Base-by-base conservation (phyloP, 2,888 invertebrate species). In the Lasioglossum zephyrum region DNA sequence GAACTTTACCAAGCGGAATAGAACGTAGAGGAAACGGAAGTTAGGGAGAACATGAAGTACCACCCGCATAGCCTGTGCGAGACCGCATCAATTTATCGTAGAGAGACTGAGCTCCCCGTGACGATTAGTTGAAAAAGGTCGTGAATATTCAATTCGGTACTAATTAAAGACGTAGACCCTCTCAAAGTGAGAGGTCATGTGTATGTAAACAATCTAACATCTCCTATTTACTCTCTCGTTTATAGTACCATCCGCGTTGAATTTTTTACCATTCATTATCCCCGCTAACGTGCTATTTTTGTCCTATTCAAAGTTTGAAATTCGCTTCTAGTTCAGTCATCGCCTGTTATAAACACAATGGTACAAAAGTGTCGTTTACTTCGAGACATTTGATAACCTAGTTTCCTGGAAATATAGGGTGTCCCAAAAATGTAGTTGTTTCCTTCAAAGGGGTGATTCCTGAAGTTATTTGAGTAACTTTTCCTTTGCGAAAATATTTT, bases 121-220 rank as follows among this genome's bases (percentile, higher is more conserved):
- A 70, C 81, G 75, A 74, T 79, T 82, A 82, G 72, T 70, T 74
- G 80, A 75, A 88, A 84, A 82, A 84, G 73, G 66, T 79, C 80
- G 82, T 86, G 82, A 90, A 90, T 87, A 90, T 89, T 87, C 86
- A 89, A 77, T 75, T 81, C 39, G 57, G 70, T 73, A 79, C 57
- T 84, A 87, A 87, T 87, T 87, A 84, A 57, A 31, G 63, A 22
- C 73, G 75, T 73, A 53, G 63, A 66, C 66, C 13, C 79, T 66
- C 66, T 84, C 81, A 44, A 60, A 80, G 57, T 36, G 79, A 84
- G 79, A 57, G 73, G 47, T 44, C 76, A 69, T 73, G 36, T 36
- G 41, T 69, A 57, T 73, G 66, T 77, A 79, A 49, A 66, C 73
- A 77, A 31, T 70, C 22, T 36, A 39, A 60, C 49, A 22, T 49